phyloP scores from a whole-genome alignment of 2,888 invertebrate genomes.

The Girardia tigrina region DNA sequence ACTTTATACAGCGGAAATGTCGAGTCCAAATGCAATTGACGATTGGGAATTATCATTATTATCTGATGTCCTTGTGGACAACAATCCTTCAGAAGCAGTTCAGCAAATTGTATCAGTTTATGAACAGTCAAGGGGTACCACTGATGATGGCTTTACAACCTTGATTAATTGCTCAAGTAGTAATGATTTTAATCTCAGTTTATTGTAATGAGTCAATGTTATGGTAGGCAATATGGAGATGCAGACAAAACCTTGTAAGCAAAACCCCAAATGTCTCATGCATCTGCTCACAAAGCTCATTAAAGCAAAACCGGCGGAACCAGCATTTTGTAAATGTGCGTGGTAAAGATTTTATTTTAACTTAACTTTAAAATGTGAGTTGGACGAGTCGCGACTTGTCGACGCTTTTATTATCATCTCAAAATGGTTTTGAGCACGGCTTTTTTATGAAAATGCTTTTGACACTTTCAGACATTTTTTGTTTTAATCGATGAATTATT shows the following conservation, averaged over 20 bases:
- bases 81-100: neutral
- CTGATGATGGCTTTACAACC: neutral
- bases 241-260: neutral
- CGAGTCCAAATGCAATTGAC: constrained; percentile 4
- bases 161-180: constrained; percentile 20
- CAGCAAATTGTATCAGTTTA: neutral
- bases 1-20: neutral
- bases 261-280: constrained; percentile 1
- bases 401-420: too few relatives aligned
- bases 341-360: neutral
- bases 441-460: too few relatives aligned
- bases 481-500: too few relatives aligned
- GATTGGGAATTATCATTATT: neutral
- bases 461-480: too few relatives aligned
- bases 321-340: constrained; percentile 18
- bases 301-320: neutral
- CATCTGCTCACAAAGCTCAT: constrained; percentile 3
- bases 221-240: neutral
- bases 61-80: neutral
- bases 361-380: neutral
- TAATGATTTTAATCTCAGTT: neutral
- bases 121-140: neutral
- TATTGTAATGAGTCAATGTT: neutral
- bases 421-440: too few relatives aligned
- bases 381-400: too few relatives aligned